Evolutionary conservation across 2,888 invertebrate species (phyloP).

Genomic region (Cepaea hortensis): DNA sequence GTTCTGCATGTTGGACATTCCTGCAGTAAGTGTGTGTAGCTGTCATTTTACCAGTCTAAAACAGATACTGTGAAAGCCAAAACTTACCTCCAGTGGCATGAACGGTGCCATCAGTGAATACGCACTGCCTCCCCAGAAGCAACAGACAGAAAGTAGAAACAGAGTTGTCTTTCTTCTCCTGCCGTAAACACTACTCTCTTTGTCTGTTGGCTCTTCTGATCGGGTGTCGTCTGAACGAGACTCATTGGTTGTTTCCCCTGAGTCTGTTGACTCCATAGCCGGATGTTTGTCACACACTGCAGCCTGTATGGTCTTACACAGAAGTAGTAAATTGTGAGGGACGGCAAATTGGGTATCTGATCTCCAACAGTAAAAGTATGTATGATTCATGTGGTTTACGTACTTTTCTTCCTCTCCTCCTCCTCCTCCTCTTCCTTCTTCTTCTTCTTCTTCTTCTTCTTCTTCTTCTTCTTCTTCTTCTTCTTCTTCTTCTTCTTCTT

Average conservation of each 20-base stretch:
- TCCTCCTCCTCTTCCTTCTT: neutral
- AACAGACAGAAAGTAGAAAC: neutral
- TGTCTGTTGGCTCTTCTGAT: too few species aligned
- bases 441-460: neutral
- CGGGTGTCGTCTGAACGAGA: neutral
- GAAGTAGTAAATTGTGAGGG: too few species aligned
- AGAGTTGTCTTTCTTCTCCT: neutral
- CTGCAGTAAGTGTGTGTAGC: too few species aligned
- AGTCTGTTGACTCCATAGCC: neutral
- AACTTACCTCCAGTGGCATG: conserved; percentile 17
- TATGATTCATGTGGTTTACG: neutral
- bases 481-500: neutral
- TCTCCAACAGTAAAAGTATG: too few species aligned
- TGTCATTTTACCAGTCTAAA: too few species aligned
- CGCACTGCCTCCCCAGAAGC: neutral
- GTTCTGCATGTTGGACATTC: too few species aligned
- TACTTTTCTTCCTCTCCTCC: neutral
- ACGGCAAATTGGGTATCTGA: too few species aligned
- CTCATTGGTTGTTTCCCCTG: too few species aligned
- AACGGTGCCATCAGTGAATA: conserved; percentile 4
- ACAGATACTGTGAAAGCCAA: neutral
- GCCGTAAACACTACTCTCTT: neutral
- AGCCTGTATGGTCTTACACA: too few species aligned
- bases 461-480: neutral
- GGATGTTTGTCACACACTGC: too few species aligned